Conservation (phyloP, 2,888 invertebrate genomes). For the Meandrusa payeni region DNA sequence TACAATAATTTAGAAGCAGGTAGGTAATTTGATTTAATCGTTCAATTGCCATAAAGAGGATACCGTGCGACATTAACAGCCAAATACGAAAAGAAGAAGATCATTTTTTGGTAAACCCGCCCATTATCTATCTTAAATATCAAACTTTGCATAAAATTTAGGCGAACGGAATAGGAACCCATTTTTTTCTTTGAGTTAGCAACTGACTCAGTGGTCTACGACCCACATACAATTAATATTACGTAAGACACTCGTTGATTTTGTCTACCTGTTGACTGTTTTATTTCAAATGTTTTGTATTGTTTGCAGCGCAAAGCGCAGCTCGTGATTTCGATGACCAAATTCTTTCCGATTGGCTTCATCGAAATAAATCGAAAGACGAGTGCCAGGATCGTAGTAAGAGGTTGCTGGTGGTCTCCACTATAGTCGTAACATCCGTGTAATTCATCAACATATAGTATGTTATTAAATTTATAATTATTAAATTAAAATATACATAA, state of each 20-base stretch:
- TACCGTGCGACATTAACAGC: conserved; percentile 31
- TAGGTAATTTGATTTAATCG: conserved; percentile 13
- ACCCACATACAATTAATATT: conserved; percentile 39
- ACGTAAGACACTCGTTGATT: conserved; percentile 33
- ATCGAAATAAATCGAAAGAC: no score
- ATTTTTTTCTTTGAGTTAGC: conserved; percentile 34
- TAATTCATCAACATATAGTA: no score
- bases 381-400: no score
- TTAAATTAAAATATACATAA: no score
- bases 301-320: no score
- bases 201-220: conserved; percentile 45
- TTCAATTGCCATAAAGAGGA: conserved; percentile 27
- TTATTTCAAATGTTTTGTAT: no score
- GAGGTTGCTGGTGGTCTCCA: no score
- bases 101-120: conserved; percentile 37
- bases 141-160: conserved; percentile 59
- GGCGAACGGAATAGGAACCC: conserved; percentile 41
- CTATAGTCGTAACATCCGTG: no score
- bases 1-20: conserved; percentile 12
- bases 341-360: no score
- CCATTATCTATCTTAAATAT: conserved; percentile 47
- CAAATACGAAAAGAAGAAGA: conserved; percentile 30
- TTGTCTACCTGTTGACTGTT: no score
- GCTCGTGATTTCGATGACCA: no score
- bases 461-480: no score